phyloP scores from a whole-genome alignment of 2,797 vertebrate genomes.

The Coilia nasus region DNA sequence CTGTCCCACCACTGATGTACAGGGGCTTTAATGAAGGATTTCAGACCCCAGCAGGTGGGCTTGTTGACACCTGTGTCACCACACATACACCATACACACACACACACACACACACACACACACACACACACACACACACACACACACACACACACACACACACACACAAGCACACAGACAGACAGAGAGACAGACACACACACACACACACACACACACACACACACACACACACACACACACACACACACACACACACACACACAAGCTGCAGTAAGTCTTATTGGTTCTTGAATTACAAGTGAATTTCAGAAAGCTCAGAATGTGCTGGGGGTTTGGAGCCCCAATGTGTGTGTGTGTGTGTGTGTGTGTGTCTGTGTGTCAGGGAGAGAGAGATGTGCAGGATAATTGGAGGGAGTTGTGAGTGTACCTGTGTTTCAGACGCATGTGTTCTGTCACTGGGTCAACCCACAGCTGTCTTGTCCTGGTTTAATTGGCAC shows the following conservation, averaged over 20 bases:
- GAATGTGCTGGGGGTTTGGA: neutral
- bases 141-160: neutral
- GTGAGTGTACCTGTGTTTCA: conserved; percentile 62
- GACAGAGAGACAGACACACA: neutral
- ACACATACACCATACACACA: no score
- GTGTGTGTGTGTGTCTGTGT: conserved; percentile 18
- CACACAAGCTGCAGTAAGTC: neutral
- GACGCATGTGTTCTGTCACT: conserved; percentile 23
- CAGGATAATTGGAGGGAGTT: conserved; percentile 73
- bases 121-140: conserved; percentile 3
- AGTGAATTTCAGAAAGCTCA: neutral
- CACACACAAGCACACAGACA: neutral
- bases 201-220: neutral
- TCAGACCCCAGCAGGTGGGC: neutral
- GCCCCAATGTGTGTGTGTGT: neutral
- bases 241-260: neutral
- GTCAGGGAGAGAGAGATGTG: neutral
- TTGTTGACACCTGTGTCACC: no score
- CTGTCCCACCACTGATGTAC: neutral
- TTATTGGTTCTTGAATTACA: neutral
- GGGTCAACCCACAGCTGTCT: conserved; percentile 25
- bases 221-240: neutral
- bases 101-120: conserved; percentile 7
- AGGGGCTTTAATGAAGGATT: neutral
- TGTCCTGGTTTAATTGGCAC: conserved; percentile 5